Evolutionary conservation across 2,888 invertebrate species (phyloP), one percentile per base, ranked within the genome.

Genomic region (Eudiplozoon nipponicum): DNA sequence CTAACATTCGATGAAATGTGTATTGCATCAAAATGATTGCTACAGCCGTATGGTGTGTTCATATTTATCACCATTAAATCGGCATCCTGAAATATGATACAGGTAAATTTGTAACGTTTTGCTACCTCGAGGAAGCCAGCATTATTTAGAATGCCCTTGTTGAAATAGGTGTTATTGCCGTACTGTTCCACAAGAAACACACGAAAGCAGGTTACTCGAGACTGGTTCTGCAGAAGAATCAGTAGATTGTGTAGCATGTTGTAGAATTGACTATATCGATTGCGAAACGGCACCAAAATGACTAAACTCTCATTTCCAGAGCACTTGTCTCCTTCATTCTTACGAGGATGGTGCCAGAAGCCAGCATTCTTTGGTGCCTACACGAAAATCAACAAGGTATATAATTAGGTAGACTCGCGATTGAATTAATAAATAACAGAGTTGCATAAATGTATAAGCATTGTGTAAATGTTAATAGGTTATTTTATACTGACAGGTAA

Each of bases 51-150:
- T 15, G 38, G 40, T 9, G n/a, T 22, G 9, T 13, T 11, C 11
- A 13, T 13, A 19, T 39, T n/a, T 39, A 23, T 23, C 2, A 38
- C 38, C 3, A 40, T 39, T 11, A 40, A 17, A 26, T 40, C 40
- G 2, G 40, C 39, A 23, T 40, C 40, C 13, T 40, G 40, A 22
- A 40, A 40, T 2, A 40, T 40, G 3, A 40, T 38, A 39, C 40
- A 40, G n/a, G 13, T 40, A 20, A 40, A 40, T 7, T 22, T 20
- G n/a, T 26, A 39, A 23, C 20, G 22, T 2, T 22, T 22, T 11
- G 26, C 17, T 3, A 19, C 22, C 13, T 42, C 40, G 2, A 40
- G 17, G 28, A 40, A 40, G 2, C 22, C 40, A n/a, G 38, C 40
- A 28, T 40, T 40, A 40, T 40, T 40, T 3, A 40, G 11, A 15